Base-by-base conservation (phyloP, 2,113 vertebrate genomes). In the Mesoclemmys tuberculata region DNA sequence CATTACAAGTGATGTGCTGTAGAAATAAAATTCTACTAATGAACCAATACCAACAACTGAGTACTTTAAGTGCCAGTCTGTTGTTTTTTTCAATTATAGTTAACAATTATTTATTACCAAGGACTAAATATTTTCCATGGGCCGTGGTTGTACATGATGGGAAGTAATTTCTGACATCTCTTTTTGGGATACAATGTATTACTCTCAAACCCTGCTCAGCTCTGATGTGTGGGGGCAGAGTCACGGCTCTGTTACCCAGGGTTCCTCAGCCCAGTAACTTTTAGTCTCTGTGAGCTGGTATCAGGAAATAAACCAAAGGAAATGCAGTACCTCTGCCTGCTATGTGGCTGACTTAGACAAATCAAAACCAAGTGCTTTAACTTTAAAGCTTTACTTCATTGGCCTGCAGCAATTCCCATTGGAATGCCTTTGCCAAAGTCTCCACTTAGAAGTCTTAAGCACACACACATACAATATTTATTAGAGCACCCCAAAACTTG, bases 1-100 rank as follows among this genome's bases (percentile, higher is more conserved):
- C 93, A 94, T 95, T 84, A 97, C 97, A 97, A 54, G 14, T 35
- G 41, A 74, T 83, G 94, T 78, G 90, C 2, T 79, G 11, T 84
- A 88, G 41, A 93, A 61, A 89, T 75, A 95, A 94, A 83, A 79
- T 90, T 83, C 90, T 95, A 91, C 74, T 56, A 90, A 51, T 22
- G 46, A 93, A 2, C 38, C 18, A 88, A 94, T 58, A 94, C 96
- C 81, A 96, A 95, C 44, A 94, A 35, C 3, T 95, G 95, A 95
- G 95, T 46, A 9, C 22, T 61, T 56, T 94, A 95, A 58, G 95
- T 87, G 90, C n/a, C 44, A 35, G n/a, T 13, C 51, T 0, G 48
- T 51, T 84, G 52, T 83, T 2, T 52, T 7, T 13, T 6, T 55
- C 68, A 90, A 55, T 2, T 52, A 38, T 31, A 84, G 6, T 22